Conservation (phyloP, 2,888 invertebrate genomes). For the Stenchaetothrips biformis region DNA sequence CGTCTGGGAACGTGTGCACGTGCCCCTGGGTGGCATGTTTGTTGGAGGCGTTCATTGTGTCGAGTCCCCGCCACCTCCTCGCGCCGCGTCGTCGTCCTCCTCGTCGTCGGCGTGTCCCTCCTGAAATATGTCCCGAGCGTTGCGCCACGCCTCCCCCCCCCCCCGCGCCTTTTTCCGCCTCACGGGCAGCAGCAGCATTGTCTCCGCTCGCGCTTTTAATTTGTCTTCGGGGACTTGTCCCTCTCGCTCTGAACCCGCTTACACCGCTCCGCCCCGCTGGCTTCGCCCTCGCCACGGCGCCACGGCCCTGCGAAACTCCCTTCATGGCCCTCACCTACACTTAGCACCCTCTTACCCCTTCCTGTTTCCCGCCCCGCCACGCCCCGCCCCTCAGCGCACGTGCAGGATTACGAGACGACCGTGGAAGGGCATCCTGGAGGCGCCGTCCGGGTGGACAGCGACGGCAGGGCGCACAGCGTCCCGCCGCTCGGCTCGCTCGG, state of each 20-base stretch:
- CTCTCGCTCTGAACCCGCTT: background rate
- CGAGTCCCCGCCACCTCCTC: background rate
- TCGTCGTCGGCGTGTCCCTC: background rate
- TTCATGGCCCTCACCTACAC: too few species aligned
- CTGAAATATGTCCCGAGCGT: background rate
- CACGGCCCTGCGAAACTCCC: too few species aligned
- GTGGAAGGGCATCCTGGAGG: background rate
- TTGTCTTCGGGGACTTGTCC: constrained; percentile 7
- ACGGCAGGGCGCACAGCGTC: background rate
- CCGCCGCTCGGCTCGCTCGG: background rate
- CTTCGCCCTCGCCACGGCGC: too few species aligned
- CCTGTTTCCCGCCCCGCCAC: background rate
- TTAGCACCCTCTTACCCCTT: background rate
- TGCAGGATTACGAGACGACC: background rate
- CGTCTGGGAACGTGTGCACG: too few species aligned
- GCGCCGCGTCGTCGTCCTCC: background rate
- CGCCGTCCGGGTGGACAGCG: background rate
- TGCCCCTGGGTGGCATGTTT: too few species aligned
- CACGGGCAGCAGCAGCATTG: constrained; percentile 1
- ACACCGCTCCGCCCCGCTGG: too few species aligned
- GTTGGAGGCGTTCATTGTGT: background rate
- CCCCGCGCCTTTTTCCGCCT: background rate
- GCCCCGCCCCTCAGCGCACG: background rate
- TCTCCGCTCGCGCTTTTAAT: constrained; percentile 11
- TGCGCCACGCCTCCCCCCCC: background rate